Base-by-base conservation (phyloP, 2,888 invertebrate species). In the Tineola bisselliella region DNA sequence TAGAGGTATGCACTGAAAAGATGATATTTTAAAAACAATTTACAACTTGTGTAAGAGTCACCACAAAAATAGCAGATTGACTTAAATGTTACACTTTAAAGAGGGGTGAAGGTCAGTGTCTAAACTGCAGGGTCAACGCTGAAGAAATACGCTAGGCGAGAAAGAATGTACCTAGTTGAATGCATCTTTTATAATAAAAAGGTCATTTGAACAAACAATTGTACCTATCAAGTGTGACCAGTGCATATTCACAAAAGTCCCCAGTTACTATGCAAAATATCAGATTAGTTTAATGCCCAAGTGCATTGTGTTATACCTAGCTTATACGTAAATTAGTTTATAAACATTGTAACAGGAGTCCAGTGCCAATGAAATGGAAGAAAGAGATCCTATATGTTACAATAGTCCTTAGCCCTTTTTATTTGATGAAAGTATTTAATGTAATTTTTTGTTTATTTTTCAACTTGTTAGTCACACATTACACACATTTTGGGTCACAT, bases 391-490 rank as follows among this genome's bases (percentile, higher is more conserved):
- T 38, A 38, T 10, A 38, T 38, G 38, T 38, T 38, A 38, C 25
- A 4, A 25, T 25, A 25, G 25, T 25, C 25, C 25, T 25, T 6
- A 25, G 25, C 25, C 25, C 25, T 25, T 25, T 25, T 25, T 25
- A 25, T 25, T 25, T 25, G 25, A 25, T 25, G 25, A 25, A 6
- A 4, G 25, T 25, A 25, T 25, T 25, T 59, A 67, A 74, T 74
- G 25, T 69, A 77, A 25, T 4, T 6, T 25, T 25, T 25, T 25
- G n/a, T n/a, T n/a, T n/a, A n/a, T n/a, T n/a, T n/a, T n/a, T n/a
- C n/a, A n/a, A n/a, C 31, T 31, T 31, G 86, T 86, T 87, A 87
- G 87, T 86, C 81, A 86, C 86, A 83, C 76, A 79, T 77, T 75
- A 78, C 86, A 86, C 84, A 86, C 79, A 80, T 73, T 25, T 25